Conservation (phyloP, 2,888 invertebrate species). For the Boloria euphrosyne region DNA sequence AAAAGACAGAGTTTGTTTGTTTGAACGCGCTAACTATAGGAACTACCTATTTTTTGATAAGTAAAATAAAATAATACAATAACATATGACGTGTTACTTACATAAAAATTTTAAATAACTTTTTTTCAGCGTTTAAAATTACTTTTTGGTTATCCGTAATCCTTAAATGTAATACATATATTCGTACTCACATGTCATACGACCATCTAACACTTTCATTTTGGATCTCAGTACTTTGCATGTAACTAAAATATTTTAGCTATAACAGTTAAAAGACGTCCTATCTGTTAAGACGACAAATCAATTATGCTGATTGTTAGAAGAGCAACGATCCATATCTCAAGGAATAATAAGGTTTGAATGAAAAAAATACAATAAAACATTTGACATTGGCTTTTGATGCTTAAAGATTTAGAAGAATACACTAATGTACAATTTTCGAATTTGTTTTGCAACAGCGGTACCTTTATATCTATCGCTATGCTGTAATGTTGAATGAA, state of each 20-base stretch:
- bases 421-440: neutral
- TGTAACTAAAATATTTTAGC: neutral
- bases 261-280: conserved; percentile 12
- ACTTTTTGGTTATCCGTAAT: no score
- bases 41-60: no score
- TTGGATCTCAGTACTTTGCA: conserved; percentile 15
- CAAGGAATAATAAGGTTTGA: neutral
- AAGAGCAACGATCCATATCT: conserved; percentile 17
- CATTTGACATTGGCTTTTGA: neutral
- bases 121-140: no score
- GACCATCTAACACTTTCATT: conserved; percentile 47
- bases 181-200: conserved; percentile 43
- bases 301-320: conserved; percentile 12
- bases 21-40: no score
- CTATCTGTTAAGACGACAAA: neutral
- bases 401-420: neutral
- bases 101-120: no score
- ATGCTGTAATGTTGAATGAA: no score
- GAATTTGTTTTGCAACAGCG: neutral
- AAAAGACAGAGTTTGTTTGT: no score
- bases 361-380: conserved; percentile 12
- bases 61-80: no score
- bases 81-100: no score
- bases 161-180: no score
- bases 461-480: no score